Evolutionary conservation across 2,888 invertebrate genomes (phyloP).

Genomic region (Platypus cylindrus): DNA sequence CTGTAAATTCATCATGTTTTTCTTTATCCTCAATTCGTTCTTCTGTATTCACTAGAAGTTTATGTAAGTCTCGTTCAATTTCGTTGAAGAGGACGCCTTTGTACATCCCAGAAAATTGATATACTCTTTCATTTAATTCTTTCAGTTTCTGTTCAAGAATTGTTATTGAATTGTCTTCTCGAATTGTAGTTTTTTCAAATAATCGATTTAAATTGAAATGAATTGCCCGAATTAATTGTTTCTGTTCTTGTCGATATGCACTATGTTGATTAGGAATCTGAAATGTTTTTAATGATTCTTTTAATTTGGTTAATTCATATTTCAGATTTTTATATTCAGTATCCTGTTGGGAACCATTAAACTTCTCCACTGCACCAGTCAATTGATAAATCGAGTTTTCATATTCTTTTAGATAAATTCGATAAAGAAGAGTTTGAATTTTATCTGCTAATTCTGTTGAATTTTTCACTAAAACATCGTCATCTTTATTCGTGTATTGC

Average conservation of each 20-base stretch:
- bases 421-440: conserved; percentile 13
- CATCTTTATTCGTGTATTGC: conserved; percentile 11
- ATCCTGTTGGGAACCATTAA: conserved; percentile 12
- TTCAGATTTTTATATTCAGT: conserved; percentile 13
- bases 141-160: conserved; percentile 11
- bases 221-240: conserved; percentile 17
- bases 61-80: conserved; percentile 21
- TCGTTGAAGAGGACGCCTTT: conserved; percentile 21
- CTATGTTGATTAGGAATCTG: conserved; percentile 11
- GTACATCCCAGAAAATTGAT: conserved; percentile 21
- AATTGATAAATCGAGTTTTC: conserved; percentile 10
- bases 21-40: conserved; percentile 15
- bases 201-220: conserved; percentile 10
- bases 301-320: conserved; percentile 8
- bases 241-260: conserved; percentile 11
- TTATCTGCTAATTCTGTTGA: conserved; percentile 15
- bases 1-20: conserved; percentile 14
- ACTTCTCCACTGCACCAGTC: conserved; percentile 10
- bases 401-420: conserved; percentile 10
- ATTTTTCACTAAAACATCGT: conserved; percentile 15
- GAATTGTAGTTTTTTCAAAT: conserved; percentile 12
- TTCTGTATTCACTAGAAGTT: conserved; percentile 14
- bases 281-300: conserved; percentile 10
- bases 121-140: conserved; percentile 18
- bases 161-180: conserved; percentile 6